Base-by-base conservation (phyloP, 1,140 invertebrate genomes). In the Palaemon carinicauda region DNA sequence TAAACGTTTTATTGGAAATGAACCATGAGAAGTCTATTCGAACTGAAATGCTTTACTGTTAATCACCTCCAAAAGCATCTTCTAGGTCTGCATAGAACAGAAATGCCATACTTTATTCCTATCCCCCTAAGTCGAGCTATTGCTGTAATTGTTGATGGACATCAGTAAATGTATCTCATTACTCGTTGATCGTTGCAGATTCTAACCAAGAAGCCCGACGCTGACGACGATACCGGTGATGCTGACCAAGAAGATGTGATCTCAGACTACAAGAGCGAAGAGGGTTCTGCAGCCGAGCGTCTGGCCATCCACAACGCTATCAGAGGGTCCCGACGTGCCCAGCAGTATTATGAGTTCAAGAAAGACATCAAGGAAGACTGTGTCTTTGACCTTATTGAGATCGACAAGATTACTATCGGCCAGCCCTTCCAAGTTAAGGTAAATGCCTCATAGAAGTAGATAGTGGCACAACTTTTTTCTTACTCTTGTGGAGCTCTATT, bases 131-230 rank as follows among this genome's bases (percentile, higher is more conserved):
- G n/a, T n/a, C n/a, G n/a, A n/a, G n/a, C n/a, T n/a, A n/a, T n/a
- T n/a, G n/a, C n/a, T n/a, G n/a, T n/a, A n/a, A n/a, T n/a, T n/a
- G n/a, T n/a, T n/a, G n/a, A n/a, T n/a, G n/a, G n/a, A n/a, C n/a
- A n/a, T 0, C 41, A 0, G 7, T 5, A 4, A 41, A 41, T 1
- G 41, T 41, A 69, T n/a, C n/a, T 56, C 1, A 15, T 5, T 17
- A 90, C 91, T 29, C 90, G 96, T 95, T 88, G 94, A 96, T 89
- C 96, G 1, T 92, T 94, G 41, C 93, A 94, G 92, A 94, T 97
- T 87, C 92, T 96, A 3, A 97, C 96, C 0, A 96, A 96, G 92
- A 93, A 93, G 85, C 93, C 94, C 0, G 95, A 93, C 89, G 92
- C 94, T 14, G 95, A 94, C 89, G 95, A 95, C 91, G 93, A 94